Evolutionary conservation across 1,140 invertebrate genomes (phyloP).

Genomic region (Drosophila kanapiae): DNA sequence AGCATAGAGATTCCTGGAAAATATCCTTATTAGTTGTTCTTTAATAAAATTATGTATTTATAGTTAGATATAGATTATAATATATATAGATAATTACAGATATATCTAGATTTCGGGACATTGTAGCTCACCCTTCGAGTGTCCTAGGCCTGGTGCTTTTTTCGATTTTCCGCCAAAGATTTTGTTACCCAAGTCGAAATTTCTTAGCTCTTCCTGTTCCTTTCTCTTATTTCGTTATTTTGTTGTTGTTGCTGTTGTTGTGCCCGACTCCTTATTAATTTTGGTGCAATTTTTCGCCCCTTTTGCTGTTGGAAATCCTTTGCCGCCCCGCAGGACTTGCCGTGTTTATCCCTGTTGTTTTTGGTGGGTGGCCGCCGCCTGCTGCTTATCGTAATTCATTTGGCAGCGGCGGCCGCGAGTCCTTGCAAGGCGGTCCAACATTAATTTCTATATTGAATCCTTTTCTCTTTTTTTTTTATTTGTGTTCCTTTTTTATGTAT

Average conservation of each 20-base stretch:
- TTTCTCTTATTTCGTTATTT: not conserved
- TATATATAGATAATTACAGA: too few relatives aligned
- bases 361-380: constrained; percentile 52
- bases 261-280: constrained; percentile 63
- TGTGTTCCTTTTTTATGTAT: too few relatives aligned
- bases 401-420: constrained; percentile 26
- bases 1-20: too few relatives aligned
- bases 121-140: not conserved
- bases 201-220: constrained; percentile 16
- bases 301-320: constrained; percentile 51
- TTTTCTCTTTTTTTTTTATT: constrained; percentile 28
- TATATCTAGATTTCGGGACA: too few relatives aligned
- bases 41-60: not conserved
- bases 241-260: not conserved
- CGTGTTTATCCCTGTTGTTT: constrained; percentile 43
- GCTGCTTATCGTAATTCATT: constrained; percentile 80
- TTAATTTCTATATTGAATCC: constrained; percentile 81
- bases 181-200: constrained; percentile 51
- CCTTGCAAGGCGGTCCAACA: constrained; percentile 58
- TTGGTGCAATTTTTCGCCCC: constrained; percentile 80
- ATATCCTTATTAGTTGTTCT: too few relatives aligned
- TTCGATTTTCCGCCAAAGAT: constrained; percentile 41
- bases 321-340: constrained; percentile 6
- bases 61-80: not conserved
- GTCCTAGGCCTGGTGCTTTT: not conserved